Evolutionary conservation across 2,797 vertebrate genomes (phyloP).

Genomic region (Chromis chromis): DNA sequence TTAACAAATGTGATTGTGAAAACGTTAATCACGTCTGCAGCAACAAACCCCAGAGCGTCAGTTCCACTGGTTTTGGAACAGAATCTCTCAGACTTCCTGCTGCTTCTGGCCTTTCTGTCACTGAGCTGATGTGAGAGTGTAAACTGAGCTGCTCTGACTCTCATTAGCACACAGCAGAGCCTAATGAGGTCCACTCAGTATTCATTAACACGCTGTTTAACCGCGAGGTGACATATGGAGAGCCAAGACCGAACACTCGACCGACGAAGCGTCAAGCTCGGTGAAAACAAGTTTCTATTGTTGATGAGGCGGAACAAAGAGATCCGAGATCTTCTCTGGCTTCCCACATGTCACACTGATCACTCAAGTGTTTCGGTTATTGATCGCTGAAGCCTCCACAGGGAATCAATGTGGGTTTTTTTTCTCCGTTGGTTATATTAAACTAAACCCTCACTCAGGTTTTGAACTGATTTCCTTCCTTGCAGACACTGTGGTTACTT

Average conservation of each 20-base stretch:
- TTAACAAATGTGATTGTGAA: too few relatives aligned
- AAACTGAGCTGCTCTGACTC: background rate
- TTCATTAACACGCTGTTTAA: constrained; percentile 5
- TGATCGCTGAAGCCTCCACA: constrained; percentile 25
- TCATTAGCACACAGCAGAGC: constrained; percentile 17
- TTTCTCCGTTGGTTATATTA: background rate
- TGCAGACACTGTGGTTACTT: too few relatives aligned
- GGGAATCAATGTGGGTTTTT: background rate
- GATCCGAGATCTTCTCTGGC: constrained; percentile 5
- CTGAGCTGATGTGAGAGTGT: background rate
- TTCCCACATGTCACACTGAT: constrained; percentile 22
- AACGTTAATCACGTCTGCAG: too few relatives aligned
- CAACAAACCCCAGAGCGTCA: too few relatives aligned
- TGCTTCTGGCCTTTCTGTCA: background rate
- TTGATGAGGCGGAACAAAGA: constrained; percentile 17
- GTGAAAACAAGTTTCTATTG: constrained; percentile 6
- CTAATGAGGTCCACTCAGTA: constrained; percentile 9
- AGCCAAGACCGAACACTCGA: constrained; percentile 9
- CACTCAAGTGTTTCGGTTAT: constrained; percentile 14
- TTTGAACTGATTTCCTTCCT: too few relatives aligned
- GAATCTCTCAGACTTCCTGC: too few relatives aligned
- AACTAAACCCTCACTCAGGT: too few relatives aligned
- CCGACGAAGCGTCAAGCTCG: background rate
- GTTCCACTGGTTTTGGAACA: too few relatives aligned
- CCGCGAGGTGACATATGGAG: constrained; percentile 31